Evolutionary conservation across 2,888 invertebrate species (phyloP).

Genomic region (Drosophila dives): DNA sequence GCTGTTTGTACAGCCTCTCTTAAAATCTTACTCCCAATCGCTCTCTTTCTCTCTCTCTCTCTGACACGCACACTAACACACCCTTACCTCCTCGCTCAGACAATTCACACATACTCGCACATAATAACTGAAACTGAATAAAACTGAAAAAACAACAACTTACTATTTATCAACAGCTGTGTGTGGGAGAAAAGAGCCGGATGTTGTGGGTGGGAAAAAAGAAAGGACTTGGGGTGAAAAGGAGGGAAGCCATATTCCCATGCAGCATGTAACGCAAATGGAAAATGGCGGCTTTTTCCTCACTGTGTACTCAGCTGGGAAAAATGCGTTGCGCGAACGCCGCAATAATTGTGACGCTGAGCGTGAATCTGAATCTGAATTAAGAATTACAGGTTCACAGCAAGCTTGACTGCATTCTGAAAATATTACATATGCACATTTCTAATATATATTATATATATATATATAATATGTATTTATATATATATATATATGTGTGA

Average conservation of each 20-base stretch:
- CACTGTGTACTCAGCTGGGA: slow-evolving; percentile 62
- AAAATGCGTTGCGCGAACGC: slow-evolving; percentile 64
- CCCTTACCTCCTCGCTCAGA: slow-evolving; percentile 19
- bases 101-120: slow-evolving; percentile 5
- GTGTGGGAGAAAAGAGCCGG: slow-evolving; percentile 28
- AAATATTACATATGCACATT: slow-evolving; percentile 1
- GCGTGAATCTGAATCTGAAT: slow-evolving; percentile 51
- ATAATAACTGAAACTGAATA: slow-evolving; percentile 16
- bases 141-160: slow-evolving; percentile 19
- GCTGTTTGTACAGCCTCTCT: slow-evolving; percentile 21
- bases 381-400: slow-evolving; percentile 58
- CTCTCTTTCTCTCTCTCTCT: slow-evolving; percentile 3
- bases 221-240: not conserved
- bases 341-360: slow-evolving; percentile 48
- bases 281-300: slow-evolving; percentile 57
- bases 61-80: not conserved
- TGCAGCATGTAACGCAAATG: slow-evolving; percentile 45
- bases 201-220: slow-evolving; percentile 20
- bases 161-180: slow-evolving; percentile 52
- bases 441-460: not conserved
- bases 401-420: slow-evolving; percentile 18
- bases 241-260: slow-evolving; percentile 27
- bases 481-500: not conserved
- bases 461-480: slow-evolving; percentile 7
- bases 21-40: not conserved